Evolutionary conservation across 1,140 invertebrate genomes (phyloP), one percentile per base, ranked within the genome.

Genomic region (Drosophila hydei): DNA sequence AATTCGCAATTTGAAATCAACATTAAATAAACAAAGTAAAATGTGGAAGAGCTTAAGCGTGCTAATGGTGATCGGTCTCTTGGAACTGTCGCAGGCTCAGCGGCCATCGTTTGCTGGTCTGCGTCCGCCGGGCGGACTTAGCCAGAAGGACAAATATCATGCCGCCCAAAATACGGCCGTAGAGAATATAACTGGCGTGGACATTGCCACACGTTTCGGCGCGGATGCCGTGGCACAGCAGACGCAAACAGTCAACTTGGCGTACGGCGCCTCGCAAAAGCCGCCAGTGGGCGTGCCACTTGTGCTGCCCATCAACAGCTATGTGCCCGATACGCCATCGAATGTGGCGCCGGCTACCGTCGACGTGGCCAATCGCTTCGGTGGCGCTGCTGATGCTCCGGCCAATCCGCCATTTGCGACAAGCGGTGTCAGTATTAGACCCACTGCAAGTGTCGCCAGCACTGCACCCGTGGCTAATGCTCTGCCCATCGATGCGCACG

Each of bases 401-500:
- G 30, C 9, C 25, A 69, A n/a, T 5, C 12, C 48, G 0, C 16
- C 33, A 6, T 5, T 25, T 25, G 27, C 67, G 9, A 12, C 25
- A n/a, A 23, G 8, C 14, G 40, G 36, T 25, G 30, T 8, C 12
- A 60, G 12, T 18, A 25, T 59, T 8, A 27, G 12, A 9, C 36
- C 56, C 14, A 21, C 25, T 8, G 16, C 27, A 6, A 67, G 62
- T 18, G 23, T 43, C 0, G 4, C 38, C 7, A 38, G 19, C 4
- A 21, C 38, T 25, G 25, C 0, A 8, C 4, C 54, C 4, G 30
- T 19, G n/a, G 18, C 19, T 9, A 62, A 51, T 19, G 59, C 36
- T 7, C 38, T 90, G 6, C 90, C 90, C 33, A 70, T 88, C 18
- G 89, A 90, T 71, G 93, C 93, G 8, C 78, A 92, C 8, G 93